Percentiles rank a stretch among this genome's conserved stretches.
These are phyloP conservation scores for Clupea harengus DNA, from an alignment of 2,113 vertebrate genomes.

Conservation along the genomic window DNA sequence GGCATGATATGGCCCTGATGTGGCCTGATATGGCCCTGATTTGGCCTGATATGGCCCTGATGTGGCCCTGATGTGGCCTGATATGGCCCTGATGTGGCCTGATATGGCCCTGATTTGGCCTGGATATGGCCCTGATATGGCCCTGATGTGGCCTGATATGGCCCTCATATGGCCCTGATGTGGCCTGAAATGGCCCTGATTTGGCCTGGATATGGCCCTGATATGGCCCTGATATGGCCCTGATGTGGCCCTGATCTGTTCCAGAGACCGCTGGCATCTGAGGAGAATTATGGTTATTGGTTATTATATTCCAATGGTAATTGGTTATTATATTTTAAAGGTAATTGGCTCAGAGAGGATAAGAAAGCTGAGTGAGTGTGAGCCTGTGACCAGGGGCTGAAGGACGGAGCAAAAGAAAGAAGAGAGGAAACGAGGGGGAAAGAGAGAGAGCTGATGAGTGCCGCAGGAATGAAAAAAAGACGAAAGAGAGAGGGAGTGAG, in stretches of 20 bases:
- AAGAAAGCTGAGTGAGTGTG: conserved; percentile 20
- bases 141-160: not conserved
- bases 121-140: too few species aligned
- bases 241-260: not conserved
- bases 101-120: too few species aligned
- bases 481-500: not conserved
- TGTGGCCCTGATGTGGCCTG: not conserved
- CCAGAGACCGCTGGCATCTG: not conserved
- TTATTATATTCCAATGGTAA: too few species aligned
- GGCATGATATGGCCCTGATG: not conserved
- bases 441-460: not conserved
- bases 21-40: too few species aligned
- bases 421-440: conserved; percentile 39
- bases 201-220: too few species aligned
- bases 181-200: not conserved
- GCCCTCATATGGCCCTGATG: not conserved
- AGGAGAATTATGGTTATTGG: not conserved
- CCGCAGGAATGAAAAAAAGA: not conserved
- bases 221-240: not conserved
- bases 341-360: conserved; percentile 12
- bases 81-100: not conserved
- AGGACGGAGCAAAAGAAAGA: conserved; percentile 27
- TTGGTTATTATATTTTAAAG: too few species aligned
- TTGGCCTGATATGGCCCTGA: not conserved
- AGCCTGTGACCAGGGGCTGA: not conserved